A percentile compares a stretch with the other conserved stretches of the same genome.
These are phyloP conservation scores for Zosterops japonicus DNA, from an alignment of 2,113 vertebrate genomes.

Conservation along the genomic window DNA sequence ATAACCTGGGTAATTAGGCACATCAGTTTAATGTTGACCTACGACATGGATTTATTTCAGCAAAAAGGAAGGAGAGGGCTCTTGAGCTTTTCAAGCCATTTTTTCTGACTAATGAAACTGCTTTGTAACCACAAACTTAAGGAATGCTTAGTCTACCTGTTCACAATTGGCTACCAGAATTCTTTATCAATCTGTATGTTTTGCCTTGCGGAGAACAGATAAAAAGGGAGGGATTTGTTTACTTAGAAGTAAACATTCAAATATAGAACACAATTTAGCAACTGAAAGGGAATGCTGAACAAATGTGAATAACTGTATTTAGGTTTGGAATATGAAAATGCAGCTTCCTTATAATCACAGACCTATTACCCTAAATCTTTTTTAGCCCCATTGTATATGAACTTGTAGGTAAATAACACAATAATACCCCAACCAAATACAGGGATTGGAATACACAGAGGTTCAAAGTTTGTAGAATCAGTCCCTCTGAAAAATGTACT, in stretches of 20 bases:
- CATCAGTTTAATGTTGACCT: not conserved
- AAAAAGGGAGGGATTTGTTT: not conserved
- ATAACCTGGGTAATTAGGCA: not conserved
- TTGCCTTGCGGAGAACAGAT: not conserved
- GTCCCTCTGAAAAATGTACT: not conserved
- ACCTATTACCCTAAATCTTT: not conserved
- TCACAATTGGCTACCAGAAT: not conserved
- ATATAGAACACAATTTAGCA: not conserved
- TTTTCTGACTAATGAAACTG: not conserved
- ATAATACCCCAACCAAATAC: not conserved
- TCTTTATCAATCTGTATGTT: not conserved
- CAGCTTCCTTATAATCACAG: not conserved
- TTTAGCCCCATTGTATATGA: not conserved
- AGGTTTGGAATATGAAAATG: not conserved
- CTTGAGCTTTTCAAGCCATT: not conserved
- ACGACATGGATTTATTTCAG: not conserved
- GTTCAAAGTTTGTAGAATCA: not conserved
- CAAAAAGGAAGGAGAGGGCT: not conserved
- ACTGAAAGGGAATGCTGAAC: not conserved
- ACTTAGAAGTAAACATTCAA: not conserved
- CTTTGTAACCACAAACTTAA: not conserved
- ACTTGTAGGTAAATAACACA: not conserved
- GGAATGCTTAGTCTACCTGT: not conserved
- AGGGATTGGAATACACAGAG: not conserved
- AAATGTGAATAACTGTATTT: not conserved